phyloP scores from a whole-genome alignment of 1,140 invertebrate genomes.

The Papilio machaon region DNA sequence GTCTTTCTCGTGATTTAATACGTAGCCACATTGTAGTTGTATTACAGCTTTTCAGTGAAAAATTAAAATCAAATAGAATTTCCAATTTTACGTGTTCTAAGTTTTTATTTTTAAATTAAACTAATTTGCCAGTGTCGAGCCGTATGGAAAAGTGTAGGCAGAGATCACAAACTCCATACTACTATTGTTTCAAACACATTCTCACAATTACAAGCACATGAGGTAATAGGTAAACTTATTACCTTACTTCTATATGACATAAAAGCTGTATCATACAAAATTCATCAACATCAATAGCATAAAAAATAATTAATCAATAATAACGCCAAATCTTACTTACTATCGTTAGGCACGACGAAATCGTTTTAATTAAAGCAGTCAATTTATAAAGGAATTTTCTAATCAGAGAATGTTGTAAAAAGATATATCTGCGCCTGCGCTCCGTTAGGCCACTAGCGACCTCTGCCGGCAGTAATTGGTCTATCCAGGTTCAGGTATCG shows the following conservation, averaged over 20 bases:
- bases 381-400: conserved; percentile 67
- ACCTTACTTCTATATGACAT: no score
- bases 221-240: no score
- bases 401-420: conserved; percentile 60
- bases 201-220: no score
- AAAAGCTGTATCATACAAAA: no score
- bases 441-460: conserved; percentile 44
- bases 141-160: no score
- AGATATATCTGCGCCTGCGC: conserved; percentile 61
- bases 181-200: no score
- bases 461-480: conserved; percentile 52
- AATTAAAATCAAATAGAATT: neutral
- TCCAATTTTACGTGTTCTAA: no score
- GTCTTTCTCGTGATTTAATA: conserved; percentile 31
- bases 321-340: conserved; percentile 12
- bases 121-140: no score
- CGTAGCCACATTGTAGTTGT: neutral
- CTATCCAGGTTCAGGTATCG: conserved; percentile 36
- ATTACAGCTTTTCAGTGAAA: neutral
- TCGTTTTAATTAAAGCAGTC: conserved; percentile 53
- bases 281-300: no score
- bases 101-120: neutral
- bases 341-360: conserved; percentile 43
- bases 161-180: no score
- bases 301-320: no score